Conservation (phyloP, 2,797 vertebrate species). For the Pseudotriccus pelzelni region DNA sequence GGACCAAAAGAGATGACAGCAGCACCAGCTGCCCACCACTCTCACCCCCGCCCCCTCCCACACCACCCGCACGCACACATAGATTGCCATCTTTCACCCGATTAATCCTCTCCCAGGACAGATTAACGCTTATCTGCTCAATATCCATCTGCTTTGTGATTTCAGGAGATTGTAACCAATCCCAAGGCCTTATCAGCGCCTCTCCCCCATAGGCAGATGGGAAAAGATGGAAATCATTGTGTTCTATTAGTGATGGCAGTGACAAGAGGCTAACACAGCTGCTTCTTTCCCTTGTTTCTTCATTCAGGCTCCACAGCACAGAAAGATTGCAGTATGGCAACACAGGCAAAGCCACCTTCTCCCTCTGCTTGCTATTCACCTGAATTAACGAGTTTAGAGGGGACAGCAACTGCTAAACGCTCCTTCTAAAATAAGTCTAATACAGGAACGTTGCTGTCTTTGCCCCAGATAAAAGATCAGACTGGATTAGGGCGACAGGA, state of each 20-base stretch:
- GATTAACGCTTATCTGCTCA: conserved; percentile 77
- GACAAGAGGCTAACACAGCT: conserved; percentile 56
- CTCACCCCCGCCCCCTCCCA: background rate
- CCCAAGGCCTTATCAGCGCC: conserved; percentile 50
- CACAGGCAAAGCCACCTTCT: background rate
- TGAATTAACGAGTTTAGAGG: background rate
- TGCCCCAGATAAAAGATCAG: background rate
- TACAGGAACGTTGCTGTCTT: background rate
- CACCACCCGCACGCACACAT: background rate
- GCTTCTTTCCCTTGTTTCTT: conserved; percentile 29
- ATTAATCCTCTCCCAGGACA: conserved; percentile 76
- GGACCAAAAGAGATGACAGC: conserved; percentile 3
- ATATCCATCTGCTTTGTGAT: conserved; percentile 76
- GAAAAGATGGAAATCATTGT: conserved; percentile 65
- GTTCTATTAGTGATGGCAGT: conserved; percentile 56
- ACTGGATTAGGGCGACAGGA: background rate
- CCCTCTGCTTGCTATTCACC: background rate
- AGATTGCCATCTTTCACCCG: conserved; percentile 71
- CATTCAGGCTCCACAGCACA: conserved; percentile 1
- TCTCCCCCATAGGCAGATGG: conserved; percentile 59
- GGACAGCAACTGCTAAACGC: background rate
- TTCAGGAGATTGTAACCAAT: conserved; percentile 77
- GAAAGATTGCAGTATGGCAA: background rate
- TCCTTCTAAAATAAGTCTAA: background rate
- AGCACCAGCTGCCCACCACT: conserved; percentile 66